Evolutionary conservation across 2,113 vertebrate genomes (phyloP).

Genomic region (Canis aureus): DNA sequence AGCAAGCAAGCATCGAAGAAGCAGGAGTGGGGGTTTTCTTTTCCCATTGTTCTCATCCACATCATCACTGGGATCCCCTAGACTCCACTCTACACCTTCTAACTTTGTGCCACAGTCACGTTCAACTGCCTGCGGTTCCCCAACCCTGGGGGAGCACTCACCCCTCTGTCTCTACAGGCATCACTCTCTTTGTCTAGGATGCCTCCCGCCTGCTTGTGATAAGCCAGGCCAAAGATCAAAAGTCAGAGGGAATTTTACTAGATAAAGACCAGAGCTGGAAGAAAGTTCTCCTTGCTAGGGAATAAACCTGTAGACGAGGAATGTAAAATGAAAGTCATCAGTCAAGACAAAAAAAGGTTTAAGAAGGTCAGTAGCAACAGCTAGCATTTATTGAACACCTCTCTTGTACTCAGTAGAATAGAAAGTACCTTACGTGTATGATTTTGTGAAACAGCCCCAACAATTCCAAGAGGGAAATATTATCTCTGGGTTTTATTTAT

Average conservation of each 20-base stretch:
- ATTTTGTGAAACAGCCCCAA: background rate
- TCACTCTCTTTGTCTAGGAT: background rate
- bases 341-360: no score
- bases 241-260: background rate
- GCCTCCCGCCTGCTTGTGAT: background rate
- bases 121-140: fast-evolving
- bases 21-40: no score
- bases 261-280: background rate
- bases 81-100: background rate
- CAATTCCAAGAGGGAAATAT: background rate
- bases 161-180: fast-evolving
- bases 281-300: background rate
- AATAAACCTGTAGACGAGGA: no score
- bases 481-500: background rate
- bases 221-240: background rate
- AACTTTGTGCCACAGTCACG: fast-evolving
- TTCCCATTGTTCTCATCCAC: no score
- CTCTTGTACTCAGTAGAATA: fast-evolving
- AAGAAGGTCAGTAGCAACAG: fast-evolving
- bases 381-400: fast-evolving
- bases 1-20: background rate
- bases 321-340: background rate
- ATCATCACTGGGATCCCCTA: fast-evolving
- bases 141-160: fast-evolving
- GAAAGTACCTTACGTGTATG: fast-evolving